Evolutionary conservation across 1,140 invertebrate genomes (phyloP).

Genomic region (Pogonognathellus flavescens): DNA sequence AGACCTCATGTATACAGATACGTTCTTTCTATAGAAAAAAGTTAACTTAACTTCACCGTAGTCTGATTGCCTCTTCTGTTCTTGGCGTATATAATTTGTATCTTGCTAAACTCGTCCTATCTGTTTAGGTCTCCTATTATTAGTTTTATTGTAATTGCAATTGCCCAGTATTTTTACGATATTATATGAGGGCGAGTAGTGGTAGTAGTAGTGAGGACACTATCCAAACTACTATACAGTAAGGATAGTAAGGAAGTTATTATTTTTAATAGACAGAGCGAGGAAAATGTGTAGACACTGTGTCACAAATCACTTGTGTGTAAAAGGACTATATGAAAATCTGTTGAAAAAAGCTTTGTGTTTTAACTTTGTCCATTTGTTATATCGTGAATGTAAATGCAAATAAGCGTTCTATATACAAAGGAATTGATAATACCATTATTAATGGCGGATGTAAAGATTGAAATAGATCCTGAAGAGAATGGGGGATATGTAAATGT

Average conservation of each 20-base stretch:
- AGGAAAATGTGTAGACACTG: background rate
- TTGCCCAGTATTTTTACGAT: conserved; percentile 1
- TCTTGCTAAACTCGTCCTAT: too few species aligned
- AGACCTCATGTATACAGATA: too few species aligned
- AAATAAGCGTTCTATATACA: background rate
- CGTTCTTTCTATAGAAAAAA: too few species aligned
- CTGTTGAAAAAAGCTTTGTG: background rate
- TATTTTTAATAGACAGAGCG: background rate
- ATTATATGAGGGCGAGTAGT: background rate
- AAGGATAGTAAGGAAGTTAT: background rate
- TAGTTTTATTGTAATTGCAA: too few species aligned
- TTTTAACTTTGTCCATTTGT: background rate
- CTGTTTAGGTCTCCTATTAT: too few species aligned
- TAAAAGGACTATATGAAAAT: background rate
- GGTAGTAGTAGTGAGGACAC: too few species aligned
- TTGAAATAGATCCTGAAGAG: background rate
- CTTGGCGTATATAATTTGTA: too few species aligned
- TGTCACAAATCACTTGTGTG: background rate
- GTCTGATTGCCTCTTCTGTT: too few species aligned
- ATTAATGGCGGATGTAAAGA: background rate
- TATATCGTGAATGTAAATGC: background rate
- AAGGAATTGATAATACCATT: background rate
- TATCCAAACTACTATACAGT: background rate
- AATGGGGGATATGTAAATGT: background rate
- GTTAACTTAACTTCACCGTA: too few species aligned